A percentile compares a stretch with the other conserved stretches of the same genome.
These are phyloP conservation scores for Macrosiphum euphorbiae DNA, from an alignment of 2,888 invertebrate species.

Conservation along the genomic window DNA sequence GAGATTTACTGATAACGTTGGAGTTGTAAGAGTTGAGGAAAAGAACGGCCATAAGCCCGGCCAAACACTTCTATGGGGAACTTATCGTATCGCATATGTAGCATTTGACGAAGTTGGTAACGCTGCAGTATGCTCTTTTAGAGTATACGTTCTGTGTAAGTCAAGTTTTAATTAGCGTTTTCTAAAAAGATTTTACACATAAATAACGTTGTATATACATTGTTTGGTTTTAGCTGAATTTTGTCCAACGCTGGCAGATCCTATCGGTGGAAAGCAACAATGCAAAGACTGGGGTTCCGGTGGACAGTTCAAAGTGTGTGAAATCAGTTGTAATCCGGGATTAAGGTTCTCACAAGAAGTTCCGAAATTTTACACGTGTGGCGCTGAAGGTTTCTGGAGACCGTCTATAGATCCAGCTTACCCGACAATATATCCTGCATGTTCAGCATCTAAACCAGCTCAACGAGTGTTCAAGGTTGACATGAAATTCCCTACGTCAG, in stretches of 20 bases:
- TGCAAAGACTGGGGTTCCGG: conserved; percentile 98
- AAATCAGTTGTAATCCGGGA: conserved; percentile 88
- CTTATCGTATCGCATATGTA: conserved; percentile 93
- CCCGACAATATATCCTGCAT: conserved; percentile 90
- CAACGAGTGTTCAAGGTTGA: conserved; percentile 93
- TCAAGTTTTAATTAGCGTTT: conserved; percentile 67
- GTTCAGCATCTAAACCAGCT: conserved; percentile 92
- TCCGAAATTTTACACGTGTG: conserved; percentile 97
- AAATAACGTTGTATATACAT: neutral
- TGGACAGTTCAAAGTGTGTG: conserved; percentile 95
- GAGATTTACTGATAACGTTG: conserved; percentile 90
- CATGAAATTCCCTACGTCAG: conserved; percentile 96
- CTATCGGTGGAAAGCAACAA: conserved; percentile 90
- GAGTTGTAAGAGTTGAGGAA: conserved; percentile 83
- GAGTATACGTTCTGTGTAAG: conserved; percentile 89
- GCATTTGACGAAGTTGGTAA: conserved; percentile 94
- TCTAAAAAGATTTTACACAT: neutral
- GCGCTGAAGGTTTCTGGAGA: conserved; percentile 98
- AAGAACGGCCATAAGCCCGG: conserved; percentile 89
- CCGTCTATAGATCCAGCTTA: conserved; percentile 85
- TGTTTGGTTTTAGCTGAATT: conserved; percentile 80
- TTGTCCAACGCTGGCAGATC: conserved; percentile 89
- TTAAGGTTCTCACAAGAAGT: conserved; percentile 91
- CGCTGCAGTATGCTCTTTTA: conserved; percentile 91
- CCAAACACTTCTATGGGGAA: conserved; percentile 89